phyloP scores from a whole-genome alignment of 2,797 vertebrate species.

The Podarcis lilfordi region DNA sequence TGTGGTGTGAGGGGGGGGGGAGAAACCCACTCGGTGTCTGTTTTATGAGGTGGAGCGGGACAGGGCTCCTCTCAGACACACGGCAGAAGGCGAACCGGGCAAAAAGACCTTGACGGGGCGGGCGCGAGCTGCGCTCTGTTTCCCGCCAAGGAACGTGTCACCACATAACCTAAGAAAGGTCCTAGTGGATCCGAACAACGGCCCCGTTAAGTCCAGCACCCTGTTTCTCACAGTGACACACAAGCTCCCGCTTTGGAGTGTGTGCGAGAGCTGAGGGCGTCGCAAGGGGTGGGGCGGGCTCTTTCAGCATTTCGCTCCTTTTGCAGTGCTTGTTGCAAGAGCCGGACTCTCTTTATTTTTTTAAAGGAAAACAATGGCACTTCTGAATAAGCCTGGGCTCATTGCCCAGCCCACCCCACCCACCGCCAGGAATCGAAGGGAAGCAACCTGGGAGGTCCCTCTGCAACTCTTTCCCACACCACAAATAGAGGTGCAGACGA shows the following conservation, averaged over 20 bases:
- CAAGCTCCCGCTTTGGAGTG: neutral
- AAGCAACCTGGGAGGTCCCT: too few relatives aligned
- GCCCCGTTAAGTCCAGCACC: neutral
- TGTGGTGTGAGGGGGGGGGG: neutral
- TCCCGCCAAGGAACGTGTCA: neutral
- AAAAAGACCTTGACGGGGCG: neutral
- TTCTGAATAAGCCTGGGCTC: neutral
- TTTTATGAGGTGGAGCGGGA: too few relatives aligned
- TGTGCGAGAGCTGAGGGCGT: neutral
- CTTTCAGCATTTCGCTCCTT: neutral
- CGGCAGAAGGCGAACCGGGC: neutral
- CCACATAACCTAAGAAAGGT: too few relatives aligned
- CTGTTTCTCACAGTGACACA: neutral
- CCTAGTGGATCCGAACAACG: neutral
- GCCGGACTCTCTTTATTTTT: neutral
- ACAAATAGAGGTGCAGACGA: neutral
- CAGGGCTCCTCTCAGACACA: neutral
- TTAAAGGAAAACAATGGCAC: neutral
- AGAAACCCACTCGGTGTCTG: neutral
- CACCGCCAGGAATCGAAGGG: neutral
- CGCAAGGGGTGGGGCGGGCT: neutral
- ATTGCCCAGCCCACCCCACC: fast-evolving
- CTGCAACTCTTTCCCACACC: too few relatives aligned
- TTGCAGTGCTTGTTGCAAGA: neutral
- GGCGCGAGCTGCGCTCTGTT: neutral